A percentile compares a stretch with the other conserved stretches of the same genome.
phyloP scores from a whole-genome alignment of 1,140 invertebrate species.

The Drosophila burlai region DNA sequence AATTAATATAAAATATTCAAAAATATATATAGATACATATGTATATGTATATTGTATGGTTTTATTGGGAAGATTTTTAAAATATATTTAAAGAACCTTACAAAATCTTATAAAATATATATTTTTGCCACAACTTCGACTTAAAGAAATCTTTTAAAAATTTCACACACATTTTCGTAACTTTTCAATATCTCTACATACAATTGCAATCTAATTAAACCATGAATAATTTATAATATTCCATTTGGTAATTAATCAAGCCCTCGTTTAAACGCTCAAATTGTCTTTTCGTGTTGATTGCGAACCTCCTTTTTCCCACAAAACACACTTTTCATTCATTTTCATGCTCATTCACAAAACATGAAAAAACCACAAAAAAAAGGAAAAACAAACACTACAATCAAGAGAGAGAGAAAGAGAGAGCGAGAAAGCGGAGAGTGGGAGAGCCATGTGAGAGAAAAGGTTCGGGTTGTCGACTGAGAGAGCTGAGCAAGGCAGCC shows the following conservation, averaged over 20 bases:
- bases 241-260: slow-evolving; percentile 34
- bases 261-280: slow-evolving; percentile 24
- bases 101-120: background rate
- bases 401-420: slow-evolving; percentile 14
- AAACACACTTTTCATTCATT: slow-evolving; percentile 71
- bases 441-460: background rate
- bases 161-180: background rate
- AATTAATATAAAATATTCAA: background rate
- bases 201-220: slow-evolving; percentile 23
- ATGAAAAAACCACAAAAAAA: slow-evolving; percentile 27
- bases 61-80: too few relatives aligned
- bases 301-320: slow-evolving; percentile 39
- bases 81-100: too few relatives aligned
- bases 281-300: slow-evolving; percentile 36
- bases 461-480: slow-evolving; percentile 3
- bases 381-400: slow-evolving; percentile 35
- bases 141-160: background rate
- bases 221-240: slow-evolving; percentile 16
- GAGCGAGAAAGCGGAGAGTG: background rate
- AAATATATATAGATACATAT: too few relatives aligned
- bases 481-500: slow-evolving; percentile 23
- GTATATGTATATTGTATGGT: too few relatives aligned
- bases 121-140: background rate
- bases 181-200: background rate
- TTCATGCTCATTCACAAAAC: slow-evolving; percentile 64